phyloP scores from a whole-genome alignment of 2,113 vertebrate species.

The Potamarius usumacintae region DNA sequence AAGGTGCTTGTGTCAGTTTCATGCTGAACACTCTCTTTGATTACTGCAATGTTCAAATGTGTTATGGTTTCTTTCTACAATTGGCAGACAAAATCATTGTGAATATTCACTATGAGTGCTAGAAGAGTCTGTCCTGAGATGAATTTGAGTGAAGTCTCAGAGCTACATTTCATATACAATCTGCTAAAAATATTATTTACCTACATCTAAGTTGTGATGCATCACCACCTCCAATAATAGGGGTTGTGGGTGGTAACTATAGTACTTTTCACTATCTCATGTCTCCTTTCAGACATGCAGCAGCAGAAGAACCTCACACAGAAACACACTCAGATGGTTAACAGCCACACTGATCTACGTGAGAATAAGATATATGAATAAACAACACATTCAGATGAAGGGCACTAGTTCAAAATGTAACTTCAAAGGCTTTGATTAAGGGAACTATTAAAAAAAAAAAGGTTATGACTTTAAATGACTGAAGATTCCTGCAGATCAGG shows the following conservation, averaged over 20 bases:
- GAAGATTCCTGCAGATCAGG: background rate
- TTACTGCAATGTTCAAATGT: background rate
- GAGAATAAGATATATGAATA: background rate
- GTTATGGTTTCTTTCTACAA: background rate
- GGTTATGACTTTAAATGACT: background rate
- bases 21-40: background rate
- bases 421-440: background rate
- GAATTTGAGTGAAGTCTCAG: background rate
- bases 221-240: background rate
- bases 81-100: background rate
- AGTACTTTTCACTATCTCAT: background rate
- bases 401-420: background rate
- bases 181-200: background rate
- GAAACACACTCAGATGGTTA: background rate
- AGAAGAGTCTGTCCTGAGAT: background rate
- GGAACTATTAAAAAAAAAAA: background rate
- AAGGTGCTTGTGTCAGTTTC: background rate
- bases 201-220: background rate
- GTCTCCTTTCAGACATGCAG: background rate
- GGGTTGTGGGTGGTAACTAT: background rate
- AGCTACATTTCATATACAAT: background rate
- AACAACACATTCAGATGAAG: background rate
- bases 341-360: background rate
- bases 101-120: background rate
- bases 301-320: background rate